Conservation (phyloP, 2,888 invertebrate genomes). For the Agrotis puta region DNA sequence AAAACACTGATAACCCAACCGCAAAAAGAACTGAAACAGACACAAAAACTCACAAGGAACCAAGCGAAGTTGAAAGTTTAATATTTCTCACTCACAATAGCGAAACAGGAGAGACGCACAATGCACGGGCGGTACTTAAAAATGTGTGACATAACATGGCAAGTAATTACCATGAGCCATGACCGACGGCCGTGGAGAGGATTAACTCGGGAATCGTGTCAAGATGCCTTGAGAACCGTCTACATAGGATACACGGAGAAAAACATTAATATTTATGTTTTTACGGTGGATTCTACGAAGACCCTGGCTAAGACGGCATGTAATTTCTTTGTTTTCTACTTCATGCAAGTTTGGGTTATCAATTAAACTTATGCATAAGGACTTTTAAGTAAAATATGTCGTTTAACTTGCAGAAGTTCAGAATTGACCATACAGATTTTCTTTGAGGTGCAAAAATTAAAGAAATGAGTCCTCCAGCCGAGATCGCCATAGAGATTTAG, state of each 20-base stretch:
- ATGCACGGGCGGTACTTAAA: conserved; percentile 58
- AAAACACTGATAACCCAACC: not conserved
- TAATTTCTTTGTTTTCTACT: conserved; percentile 27
- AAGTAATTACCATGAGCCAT: conserved; percentile 58
- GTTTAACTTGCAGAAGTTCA: not conserved
- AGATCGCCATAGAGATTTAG: not conserved
- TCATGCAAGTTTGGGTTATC: not conserved
- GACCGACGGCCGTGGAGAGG: conserved; percentile 62
- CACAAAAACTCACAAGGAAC: conserved; percentile 9
- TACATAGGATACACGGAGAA: conserved; percentile 42
- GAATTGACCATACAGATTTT: not conserved
- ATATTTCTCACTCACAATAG: conserved; percentile 56
- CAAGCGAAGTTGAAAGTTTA: conserved; percentile 32
- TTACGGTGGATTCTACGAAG: conserved; percentile 14
- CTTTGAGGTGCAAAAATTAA: too few species aligned
- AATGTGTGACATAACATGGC: conserved; percentile 66
- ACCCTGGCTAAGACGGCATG: conserved; percentile 4
- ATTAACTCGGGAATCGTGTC: conserved; percentile 66
- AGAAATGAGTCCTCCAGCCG: too few species aligned
- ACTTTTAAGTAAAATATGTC: not conserved
- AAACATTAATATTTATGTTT: conserved; percentile 41
- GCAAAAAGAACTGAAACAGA: not conserved
- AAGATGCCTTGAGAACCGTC: conserved; percentile 57
- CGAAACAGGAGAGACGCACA: conserved; percentile 32
- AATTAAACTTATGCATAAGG: not conserved